Conservation (phyloP, 2,797 vertebrate species). For the Macroramphosus scolopax region DNA sequence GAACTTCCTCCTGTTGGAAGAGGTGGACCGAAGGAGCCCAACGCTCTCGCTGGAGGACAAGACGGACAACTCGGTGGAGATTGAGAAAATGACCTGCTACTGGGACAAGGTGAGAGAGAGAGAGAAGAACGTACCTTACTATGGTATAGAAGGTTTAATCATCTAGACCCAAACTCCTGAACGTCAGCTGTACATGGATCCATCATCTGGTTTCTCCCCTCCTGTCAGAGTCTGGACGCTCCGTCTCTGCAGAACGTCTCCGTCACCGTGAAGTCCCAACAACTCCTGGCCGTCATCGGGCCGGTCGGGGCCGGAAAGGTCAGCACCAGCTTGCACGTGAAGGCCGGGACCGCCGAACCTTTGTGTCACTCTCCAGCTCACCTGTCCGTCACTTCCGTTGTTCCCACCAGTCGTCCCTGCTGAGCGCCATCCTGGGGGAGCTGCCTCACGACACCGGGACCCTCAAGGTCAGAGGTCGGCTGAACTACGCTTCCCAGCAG, state of each 20-base stretch:
- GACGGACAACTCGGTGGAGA: constrained; percentile 67
- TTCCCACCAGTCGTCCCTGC: constrained; percentile 84
- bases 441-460: constrained; percentile 80
- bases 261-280: constrained; percentile 77
- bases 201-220: neutral
- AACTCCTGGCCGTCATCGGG: constrained; percentile 89
- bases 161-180: too few species aligned
- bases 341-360: too few species aligned
- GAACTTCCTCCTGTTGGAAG: constrained; percentile 86
- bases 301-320: constrained; percentile 91
- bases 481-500: constrained; percentile 92
- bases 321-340: neutral
- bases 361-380: neutral
- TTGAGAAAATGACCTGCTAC: constrained; percentile 65
- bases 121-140: too few species aligned
- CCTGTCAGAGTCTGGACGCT: constrained; percentile 75
- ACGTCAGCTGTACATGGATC: too few species aligned
- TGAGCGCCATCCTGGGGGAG: constrained; percentile 89
- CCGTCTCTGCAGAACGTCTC: constrained; percentile 86
- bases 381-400: neutral
- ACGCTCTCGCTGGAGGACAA: constrained; percentile 47
- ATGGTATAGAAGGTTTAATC: too few species aligned
- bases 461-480: constrained; percentile 80
- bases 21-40: constrained; percentile 62
- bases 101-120: constrained; percentile 92